Base-by-base conservation (phyloP, 2,888 invertebrate species). In the Drosophila mulleri region DNA sequence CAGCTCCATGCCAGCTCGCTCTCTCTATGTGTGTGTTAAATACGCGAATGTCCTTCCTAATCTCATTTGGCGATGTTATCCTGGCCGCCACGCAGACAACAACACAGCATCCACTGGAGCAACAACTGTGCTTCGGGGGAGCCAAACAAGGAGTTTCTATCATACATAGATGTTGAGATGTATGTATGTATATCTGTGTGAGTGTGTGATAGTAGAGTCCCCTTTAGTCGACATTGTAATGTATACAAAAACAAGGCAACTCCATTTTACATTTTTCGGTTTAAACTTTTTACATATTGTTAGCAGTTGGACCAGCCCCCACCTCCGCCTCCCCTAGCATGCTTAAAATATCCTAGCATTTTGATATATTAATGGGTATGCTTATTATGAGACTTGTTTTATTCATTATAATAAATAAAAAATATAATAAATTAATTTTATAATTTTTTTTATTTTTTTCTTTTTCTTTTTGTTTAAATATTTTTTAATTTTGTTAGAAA, bases 31-130 rank as follows among this genome's bases (percentile, higher is more conserved):
- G 65, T 77, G 75, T 78, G 83, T 90, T 88, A 89, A 91, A 90
- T 83, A 83, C 87, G 84, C 84, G 88, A 85, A 87, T 85, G 84
- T 91, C 90, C 91, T 91, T 91, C 91, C 91, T 91, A 89, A 91
- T 90, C 91, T 88, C 85, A 90, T 90, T 91, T 85, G 80, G 80
- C 68, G 82, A 79, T 83, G 83, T 81, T 86, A 79, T 88, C 88
- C 90, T 74, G 81, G 58, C 67, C 58, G 78, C 76, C 78, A 67
- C 67, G 77, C 79, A 70, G 60, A 61, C 65, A 87, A 67, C 67
- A 81, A 14, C 14, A 71, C 61, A 78, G 60, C 74, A 35, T 53
- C 74, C 69, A 59, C n/a, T 54, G 56, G 42, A 77, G 72, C 76
- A 72, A 77, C 76, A 78, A 78, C 70, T 78, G 59, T 56, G 50